Percentiles rank a stretch among this genome's conserved stretches.
phyloP scores from a whole-genome alignment of 2,113 vertebrate species.

The Oncorhynchus masou region DNA sequence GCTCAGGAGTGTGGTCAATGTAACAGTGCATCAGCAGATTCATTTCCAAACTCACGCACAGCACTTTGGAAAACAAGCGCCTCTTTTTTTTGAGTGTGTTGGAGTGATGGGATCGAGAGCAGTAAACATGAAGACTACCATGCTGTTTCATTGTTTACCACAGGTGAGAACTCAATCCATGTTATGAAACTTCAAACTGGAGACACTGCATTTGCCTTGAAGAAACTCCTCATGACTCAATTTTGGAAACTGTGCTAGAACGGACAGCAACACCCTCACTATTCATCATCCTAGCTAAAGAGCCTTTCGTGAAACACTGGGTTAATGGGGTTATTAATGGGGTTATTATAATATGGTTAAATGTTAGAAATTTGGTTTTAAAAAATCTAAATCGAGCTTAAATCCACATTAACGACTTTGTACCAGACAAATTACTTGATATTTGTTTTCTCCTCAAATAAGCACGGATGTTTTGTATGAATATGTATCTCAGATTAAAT shows the following conservation, averaged over 20 bases:
- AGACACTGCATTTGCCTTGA: conserved; percentile 19
- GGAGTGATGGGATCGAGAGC: conserved; percentile 39
- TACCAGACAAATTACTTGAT: conserved; percentile 16
- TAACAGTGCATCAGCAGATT: conserved; percentile 41
- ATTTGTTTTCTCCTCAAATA: conserved; percentile 22
- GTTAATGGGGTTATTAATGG: too few relatives aligned
- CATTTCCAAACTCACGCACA: conserved; percentile 39
- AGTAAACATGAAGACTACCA: conserved; percentile 68
- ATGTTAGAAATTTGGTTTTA: background rate
- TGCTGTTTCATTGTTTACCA: conserved; percentile 69
- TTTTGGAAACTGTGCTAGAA: too few relatives aligned
- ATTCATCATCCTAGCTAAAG: too few relatives aligned
- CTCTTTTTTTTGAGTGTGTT: conserved; percentile 44
- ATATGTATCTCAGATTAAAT: conserved; percentile 21
- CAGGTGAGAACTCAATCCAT: conserved; percentile 23
- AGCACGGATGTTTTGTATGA: conserved; percentile 8
- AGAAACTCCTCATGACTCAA: too few relatives aligned
- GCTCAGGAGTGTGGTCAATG: conserved; percentile 42
- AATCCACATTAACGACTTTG: conserved; percentile 1
- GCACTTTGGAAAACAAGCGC: conserved; percentile 67
- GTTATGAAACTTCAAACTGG: conserved; percentile 38
- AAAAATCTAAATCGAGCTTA: conserved; percentile 11
- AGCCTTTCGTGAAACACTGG: too few relatives aligned
- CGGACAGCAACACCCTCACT: too few relatives aligned
- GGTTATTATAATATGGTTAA: too few relatives aligned